These are phyloP conservation scores for Syngnathus typhle DNA, from an alignment of 2,113 vertebrate species.

Conservation along the genomic window DNA sequence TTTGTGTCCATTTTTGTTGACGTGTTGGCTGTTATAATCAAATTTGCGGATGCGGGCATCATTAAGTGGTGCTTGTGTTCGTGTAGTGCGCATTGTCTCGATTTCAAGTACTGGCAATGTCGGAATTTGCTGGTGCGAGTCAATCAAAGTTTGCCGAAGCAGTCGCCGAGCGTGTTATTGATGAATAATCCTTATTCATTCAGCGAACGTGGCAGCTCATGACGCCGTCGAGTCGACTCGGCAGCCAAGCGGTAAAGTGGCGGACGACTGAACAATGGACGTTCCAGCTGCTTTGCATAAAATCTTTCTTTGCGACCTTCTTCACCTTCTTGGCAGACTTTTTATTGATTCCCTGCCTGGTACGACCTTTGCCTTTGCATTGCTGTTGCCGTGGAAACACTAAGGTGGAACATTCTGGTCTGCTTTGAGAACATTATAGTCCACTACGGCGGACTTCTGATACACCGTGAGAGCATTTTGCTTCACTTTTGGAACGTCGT, in stretches of 20 bases:
- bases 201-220: conserved; percentile 1
- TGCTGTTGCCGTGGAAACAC: conserved; percentile 60
- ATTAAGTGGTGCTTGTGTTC: neutral
- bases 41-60: neutral
- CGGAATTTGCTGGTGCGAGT: neutral
- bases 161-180: neutral
- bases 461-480: neutral
- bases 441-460: neutral
- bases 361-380: conserved; percentile 59
- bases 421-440: neutral
- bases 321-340: neutral
- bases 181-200: conserved; percentile 4
- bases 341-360: conserved; percentile 15
- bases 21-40: neutral
- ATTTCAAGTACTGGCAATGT: neutral
- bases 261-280: neutral
- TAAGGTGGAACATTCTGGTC: conserved; percentile 1
- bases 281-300: neutral
- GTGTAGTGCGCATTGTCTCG: neutral
- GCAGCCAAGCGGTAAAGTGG: conserved; percentile 2
- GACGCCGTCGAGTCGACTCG: neutral
- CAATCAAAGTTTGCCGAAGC: neutral
- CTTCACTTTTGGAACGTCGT: neutral
- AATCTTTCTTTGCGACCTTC: conserved; percentile 3
- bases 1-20: neutral